A percentile compares a stretch with the other conserved stretches of the same genome.
These are phyloP conservation scores for Acrobasis consociella DNA, from an alignment of 2,888 invertebrate species.

Conservation along the genomic window DNA sequence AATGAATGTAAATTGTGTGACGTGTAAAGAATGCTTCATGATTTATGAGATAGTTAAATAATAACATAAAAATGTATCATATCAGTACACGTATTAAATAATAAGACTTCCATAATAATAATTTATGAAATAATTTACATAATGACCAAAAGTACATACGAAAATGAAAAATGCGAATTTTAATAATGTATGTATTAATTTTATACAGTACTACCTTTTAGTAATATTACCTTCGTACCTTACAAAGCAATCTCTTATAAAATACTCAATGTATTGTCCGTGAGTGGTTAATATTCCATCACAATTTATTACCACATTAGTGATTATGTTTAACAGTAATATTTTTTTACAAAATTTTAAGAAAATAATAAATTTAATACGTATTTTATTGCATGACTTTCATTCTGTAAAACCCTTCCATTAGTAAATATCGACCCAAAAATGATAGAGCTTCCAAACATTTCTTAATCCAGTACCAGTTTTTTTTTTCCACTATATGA, in stretches of 20 bases:
- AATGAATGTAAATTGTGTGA: slow-evolving; percentile 50
- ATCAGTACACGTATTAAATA: slow-evolving; percentile 57
- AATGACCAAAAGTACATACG: slow-evolving; percentile 26
- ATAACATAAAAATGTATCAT: slow-evolving; percentile 51
- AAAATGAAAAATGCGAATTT: slow-evolving; percentile 1
- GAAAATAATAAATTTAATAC: slow-evolving; percentile 64
- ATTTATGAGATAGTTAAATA: slow-evolving; percentile 40
- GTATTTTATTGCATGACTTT: slow-evolving; percentile 36
- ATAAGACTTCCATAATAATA: slow-evolving; percentile 40
- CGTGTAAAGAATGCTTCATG: slow-evolving; percentile 54
- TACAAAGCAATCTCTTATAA: slow-evolving; percentile 20
- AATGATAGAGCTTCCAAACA: too few species aligned
- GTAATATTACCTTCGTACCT: slow-evolving; percentile 19
- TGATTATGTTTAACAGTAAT: slow-evolving; percentile 66
- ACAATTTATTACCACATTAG: slow-evolving; percentile 76
- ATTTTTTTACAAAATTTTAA: slow-evolving; percentile 69
- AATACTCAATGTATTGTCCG: slow-evolving; percentile 65
- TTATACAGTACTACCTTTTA: slow-evolving; percentile 10
- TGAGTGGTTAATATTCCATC: slow-evolving; percentile 69
- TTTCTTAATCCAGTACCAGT: too few species aligned
- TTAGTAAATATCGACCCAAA: not conserved
- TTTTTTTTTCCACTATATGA: too few species aligned
- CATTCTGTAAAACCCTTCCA: not conserved
- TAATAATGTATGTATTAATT: slow-evolving; percentile 22
- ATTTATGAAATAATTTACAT: slow-evolving; percentile 30